phyloP scores from a whole-genome alignment of 2,888 invertebrate species.

The Leucophenga maculata region DNA sequence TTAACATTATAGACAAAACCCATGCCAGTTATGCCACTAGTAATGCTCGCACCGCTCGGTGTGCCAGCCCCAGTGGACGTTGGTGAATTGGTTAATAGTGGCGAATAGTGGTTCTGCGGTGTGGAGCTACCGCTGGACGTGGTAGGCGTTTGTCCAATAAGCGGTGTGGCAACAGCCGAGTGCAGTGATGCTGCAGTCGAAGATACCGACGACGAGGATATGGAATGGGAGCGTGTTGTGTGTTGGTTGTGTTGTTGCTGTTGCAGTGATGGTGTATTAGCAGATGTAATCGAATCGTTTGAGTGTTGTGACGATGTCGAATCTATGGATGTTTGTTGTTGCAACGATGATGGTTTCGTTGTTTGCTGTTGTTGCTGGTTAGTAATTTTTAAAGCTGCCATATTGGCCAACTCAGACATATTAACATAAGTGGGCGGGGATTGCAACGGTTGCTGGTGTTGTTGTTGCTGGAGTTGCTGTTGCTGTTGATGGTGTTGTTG shows the following conservation, averaged over 20 bases:
- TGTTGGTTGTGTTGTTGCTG: constrained; percentile 45
- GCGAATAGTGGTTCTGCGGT: constrained; percentile 72
- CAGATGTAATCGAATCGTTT: constrained; percentile 62
- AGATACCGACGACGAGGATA: constrained; percentile 64
- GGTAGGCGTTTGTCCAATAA: constrained; percentile 62
- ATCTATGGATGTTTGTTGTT: constrained; percentile 75
- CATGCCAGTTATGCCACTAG: constrained; percentile 51
- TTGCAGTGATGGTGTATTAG: constrained; percentile 42
- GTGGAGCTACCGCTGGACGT: constrained; percentile 71
- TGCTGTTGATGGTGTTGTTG: constrained; percentile 54
- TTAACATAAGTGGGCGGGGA: constrained; percentile 89
- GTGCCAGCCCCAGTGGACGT: constrained; percentile 68
- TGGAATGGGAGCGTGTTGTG: constrained; percentile 64
- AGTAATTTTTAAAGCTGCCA: constrained; percentile 84
- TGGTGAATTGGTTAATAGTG: constrained; percentile 70
- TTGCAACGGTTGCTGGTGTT: constrained; percentile 51
- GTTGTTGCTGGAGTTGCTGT: constrained; percentile 50
- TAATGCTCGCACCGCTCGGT: constrained; percentile 65
- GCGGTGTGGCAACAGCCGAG: constrained; percentile 64
- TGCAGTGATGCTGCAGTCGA: constrained; percentile 70
- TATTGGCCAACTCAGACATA: constrained; percentile 89
- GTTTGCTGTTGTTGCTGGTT: constrained; percentile 71
- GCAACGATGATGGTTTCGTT: constrained; percentile 66
- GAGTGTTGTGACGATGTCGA: constrained; percentile 69
- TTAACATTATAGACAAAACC: constrained; percentile 66